Conservation (phyloP, 2,113 vertebrate genomes). For the Oryctolagus cuniculus region mOryCun1.1 NC_091450.1:39356501-39357000, state of each 20-base stretch:
- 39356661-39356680: neutral
- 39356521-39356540: neutral
- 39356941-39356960: neutral
- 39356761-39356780: neutral
- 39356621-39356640: neutral
- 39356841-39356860: neutral
- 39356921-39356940: rapidly evolving
- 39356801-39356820: neutral
- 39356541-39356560: neutral
- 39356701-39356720: neutral
- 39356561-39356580: neutral
- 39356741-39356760: neutral
- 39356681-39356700: rapidly evolving
- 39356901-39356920: rapidly evolving
- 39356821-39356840: neutral
- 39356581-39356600: neutral
- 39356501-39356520: neutral
- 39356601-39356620: neutral
- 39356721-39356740: rapidly evolving
- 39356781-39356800: neutral
- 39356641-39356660: neutral
- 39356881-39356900: neutral
- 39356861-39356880: neutral
- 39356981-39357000: too few species aligned
- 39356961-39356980: neutral